These are phyloP conservation scores for Silurus meridionalis DNA, from an alignment of 2,113 vertebrate species.

Conservation along the genomic window DNA sequence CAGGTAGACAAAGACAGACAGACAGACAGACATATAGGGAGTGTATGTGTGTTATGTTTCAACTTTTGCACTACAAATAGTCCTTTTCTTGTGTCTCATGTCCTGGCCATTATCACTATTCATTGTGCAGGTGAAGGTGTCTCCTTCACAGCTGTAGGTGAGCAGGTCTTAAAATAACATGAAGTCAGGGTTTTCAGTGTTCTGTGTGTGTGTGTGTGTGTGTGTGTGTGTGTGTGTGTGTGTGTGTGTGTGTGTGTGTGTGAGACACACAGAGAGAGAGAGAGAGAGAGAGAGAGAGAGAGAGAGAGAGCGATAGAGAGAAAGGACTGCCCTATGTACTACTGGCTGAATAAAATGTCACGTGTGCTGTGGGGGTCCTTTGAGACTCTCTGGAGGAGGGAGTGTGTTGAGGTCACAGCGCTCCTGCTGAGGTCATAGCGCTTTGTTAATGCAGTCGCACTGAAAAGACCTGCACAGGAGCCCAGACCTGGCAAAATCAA, in stretches of 20 bases:
- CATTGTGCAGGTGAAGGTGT: slow-evolving; percentile 8
- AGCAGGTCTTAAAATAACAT: slow-evolving; percentile 20
- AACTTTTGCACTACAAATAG: neutral
- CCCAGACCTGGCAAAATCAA: slow-evolving; percentile 56
- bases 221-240: slow-evolving; percentile 11
- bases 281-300: neutral
- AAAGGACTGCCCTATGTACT: slow-evolving; percentile 48
- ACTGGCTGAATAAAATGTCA: slow-evolving; percentile 55
- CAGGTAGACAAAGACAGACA: neutral
- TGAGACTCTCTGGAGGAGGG: slow-evolving; percentile 46
- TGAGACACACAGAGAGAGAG: too few species aligned
- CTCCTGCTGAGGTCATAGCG: slow-evolving; percentile 30
- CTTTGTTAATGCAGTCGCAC: slow-evolving; percentile 51
- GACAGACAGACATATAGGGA: neutral
- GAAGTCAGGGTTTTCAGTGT: neutral
- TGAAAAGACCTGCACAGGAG: slow-evolving; percentile 43
- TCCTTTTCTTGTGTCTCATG: neutral
- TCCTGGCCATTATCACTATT: neutral
- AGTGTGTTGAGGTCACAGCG: slow-evolving; percentile 40
- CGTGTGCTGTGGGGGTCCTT: slow-evolving; percentile 46
- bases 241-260: neutral
- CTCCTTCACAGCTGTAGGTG: neutral
- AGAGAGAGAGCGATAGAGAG: neutral
- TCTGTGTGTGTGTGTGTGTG: neutral
- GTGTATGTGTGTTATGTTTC: neutral